Evolutionary conservation across 2,113 vertebrate species (phyloP).

Genomic region (Arizona elegans): DNA sequence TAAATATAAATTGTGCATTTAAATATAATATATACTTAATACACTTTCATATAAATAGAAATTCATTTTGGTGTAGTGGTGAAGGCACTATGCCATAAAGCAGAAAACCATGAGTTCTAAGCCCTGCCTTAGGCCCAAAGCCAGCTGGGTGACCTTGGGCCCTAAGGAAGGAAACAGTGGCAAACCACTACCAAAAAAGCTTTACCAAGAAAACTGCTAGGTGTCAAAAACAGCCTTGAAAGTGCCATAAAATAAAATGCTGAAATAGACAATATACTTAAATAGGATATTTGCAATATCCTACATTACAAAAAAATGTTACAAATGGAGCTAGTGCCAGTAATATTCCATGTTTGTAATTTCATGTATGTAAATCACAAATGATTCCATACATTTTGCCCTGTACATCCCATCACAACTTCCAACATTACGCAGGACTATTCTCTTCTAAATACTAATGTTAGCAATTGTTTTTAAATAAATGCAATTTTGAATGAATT

Average conservation of each 20-base stretch:
- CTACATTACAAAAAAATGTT: not conserved
- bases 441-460: not conserved
- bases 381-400: not conserved
- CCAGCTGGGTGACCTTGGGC: not conserved
- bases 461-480: not conserved
- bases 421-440: not conserved
- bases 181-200: not conserved
- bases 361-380: not conserved
- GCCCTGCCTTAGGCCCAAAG: not conserved
- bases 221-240: not conserved
- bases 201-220: not conserved
- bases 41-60: not conserved
- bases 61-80: not conserved
- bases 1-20: not conserved
- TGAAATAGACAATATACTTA: not conserved
- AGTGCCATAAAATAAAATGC: not conserved
- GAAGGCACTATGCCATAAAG: not conserved
- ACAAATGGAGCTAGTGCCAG: not conserved
- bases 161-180: not conserved
- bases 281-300: not conserved
- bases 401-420: not conserved
- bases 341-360: not conserved
- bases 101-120: not conserved
- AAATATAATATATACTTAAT: not conserved
- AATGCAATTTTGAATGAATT: not conserved